Base-by-base conservation (phyloP, 2,113 vertebrate genomes). In the Psittacara wagleri region DNA sequence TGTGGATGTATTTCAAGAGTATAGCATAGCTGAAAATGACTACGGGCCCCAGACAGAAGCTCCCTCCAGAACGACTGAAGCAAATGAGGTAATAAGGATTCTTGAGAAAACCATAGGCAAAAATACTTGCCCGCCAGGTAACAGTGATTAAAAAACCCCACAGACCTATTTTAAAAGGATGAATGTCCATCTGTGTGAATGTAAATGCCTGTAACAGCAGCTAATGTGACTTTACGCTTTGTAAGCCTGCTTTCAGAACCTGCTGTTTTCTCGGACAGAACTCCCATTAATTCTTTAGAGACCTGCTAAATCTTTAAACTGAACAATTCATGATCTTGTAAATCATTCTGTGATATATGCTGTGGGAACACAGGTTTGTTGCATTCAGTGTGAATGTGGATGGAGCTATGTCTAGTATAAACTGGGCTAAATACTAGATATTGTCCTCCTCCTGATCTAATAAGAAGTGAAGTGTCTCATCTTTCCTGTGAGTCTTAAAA, bases 11-110 rank as follows among this genome's bases (percentile, higher is more conserved):
- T 98, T 97, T 94, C 96, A 97, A 91, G 99, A 99, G 96, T 98
- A 98, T 97, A 99, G 96, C 73, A 94, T 96, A 98, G 97, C 92
- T 98, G 98, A 98, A 97, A 98, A 97, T 86, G 98, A 99, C 97
- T 99, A 99, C 94, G 99, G 94, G 94, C 97, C 98, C 86, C 99
- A 99, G 79, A 99, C 98, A 96, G 98, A 98, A 96, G 96, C 98
- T 94, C 98, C 99, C 35, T 97, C 94, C 91, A 98, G 95, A 96
- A 98, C 98, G 37, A 98, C 97, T 54, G 98, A 98, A 98, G 94
- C 98, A 48, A 98, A 98, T 52, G 98, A 99, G 99, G 99, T 99
- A 99, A 99, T 63, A 64, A 92, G 13, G 9, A 59, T 7, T 66
- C 9, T 52, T 19, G 8, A 88, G 23, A 89, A 81, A 83, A 83